A percentile compares a stretch with the other conserved stretches of the same genome.
Evolutionary conservation across 2,797 vertebrate genomes (phyloP).

Genomic region (Lacerta bilineata): DNA sequence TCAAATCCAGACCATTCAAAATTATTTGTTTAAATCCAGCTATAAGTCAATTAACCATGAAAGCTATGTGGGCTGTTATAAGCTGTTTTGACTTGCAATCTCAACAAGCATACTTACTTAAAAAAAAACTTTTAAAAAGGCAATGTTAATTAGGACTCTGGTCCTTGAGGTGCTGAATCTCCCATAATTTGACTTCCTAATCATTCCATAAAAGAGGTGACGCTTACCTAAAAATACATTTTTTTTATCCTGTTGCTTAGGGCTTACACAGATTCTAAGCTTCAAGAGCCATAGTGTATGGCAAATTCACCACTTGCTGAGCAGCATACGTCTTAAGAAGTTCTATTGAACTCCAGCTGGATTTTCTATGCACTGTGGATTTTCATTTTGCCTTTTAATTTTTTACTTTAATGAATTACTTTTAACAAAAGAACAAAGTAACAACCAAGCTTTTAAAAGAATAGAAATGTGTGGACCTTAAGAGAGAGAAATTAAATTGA

Average conservation of each 20-base stretch:
- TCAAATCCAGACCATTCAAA: not conserved
- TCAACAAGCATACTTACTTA: not conserved
- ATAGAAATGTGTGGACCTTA: constrained; percentile 55
- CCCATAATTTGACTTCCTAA: constrained; percentile 57
- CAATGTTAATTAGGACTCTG: constrained; percentile 35
- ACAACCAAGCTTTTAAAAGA: constrained; percentile 66
- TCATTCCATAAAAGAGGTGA: constrained; percentile 53
- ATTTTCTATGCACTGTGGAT: constrained; percentile 77
- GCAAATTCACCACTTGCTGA: constrained; percentile 7
- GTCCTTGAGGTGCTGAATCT: constrained; percentile 40
- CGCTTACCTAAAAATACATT: constrained; percentile 61
- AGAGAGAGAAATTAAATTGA: constrained; percentile 41
- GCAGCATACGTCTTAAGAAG: constrained; percentile 55
- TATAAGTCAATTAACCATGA: not conserved
- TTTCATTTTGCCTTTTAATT: constrained; percentile 74
- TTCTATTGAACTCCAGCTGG: constrained; percentile 69
- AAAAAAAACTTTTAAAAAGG: constrained; percentile 23
- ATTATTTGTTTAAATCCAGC: not conserved
- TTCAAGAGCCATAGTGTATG: constrained; percentile 24
- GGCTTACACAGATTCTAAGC: constrained; percentile 66
- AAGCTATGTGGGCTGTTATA: not conserved
- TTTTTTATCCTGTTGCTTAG: constrained; percentile 62
- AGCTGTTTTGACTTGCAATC: not conserved
- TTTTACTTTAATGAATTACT: constrained; percentile 73
- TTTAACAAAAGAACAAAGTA: constrained; percentile 76